Evolutionary conservation across 2,113 vertebrate species (phyloP), one percentile per base, ranked within the genome.

Genomic region (Lutjanus erythropterus): DNA sequence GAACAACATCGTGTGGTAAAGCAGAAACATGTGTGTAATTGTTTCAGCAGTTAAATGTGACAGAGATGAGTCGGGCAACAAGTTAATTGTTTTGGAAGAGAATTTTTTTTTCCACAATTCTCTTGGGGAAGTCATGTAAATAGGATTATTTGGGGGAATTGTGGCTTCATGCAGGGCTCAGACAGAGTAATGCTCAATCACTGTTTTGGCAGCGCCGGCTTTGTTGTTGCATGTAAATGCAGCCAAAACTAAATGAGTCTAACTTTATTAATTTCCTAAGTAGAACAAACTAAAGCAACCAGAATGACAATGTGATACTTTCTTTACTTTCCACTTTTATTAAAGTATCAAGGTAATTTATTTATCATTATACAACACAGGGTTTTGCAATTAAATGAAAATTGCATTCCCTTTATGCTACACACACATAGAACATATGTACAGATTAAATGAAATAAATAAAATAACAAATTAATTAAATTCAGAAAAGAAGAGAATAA

Each of bases 151-250:
- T 75, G 1, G 31, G 12, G 42, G 59, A 58, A 66, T 53, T 62
- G 74, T 27, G 56, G 5, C 33, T 74, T 61, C 46, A 71, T 73
- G 52, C 60, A 59, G 27, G 53, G 62, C 68, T 77, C 60, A 74
- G 66, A 87, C 46, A 58, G n/a, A 58, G 23, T 47, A 74, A 68
- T 66, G 27, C 18, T 73, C 58, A 70, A 60, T 79, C 75, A 81
- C 67, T 66, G 49, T 39, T 77, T 80, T 73, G 80, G 64, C 69
- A 74, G 56, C 16, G 25, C 61, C 42, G 23, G 8, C 42, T 42
- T 52, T 41, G 59, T 52, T 41, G 59, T 67, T 47, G 76, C 49
- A 47, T 65, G 66, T 47, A 53, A 3, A 50, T 61, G 25, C 52
- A 76, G 71, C 42, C 49, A 71, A 73, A 75, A 59, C 55, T 50